Percentiles rank a stretch among this genome's conserved stretches.
phyloP scores from a whole-genome alignment of 2,888 invertebrate species.

The Pocota personata region DNA sequence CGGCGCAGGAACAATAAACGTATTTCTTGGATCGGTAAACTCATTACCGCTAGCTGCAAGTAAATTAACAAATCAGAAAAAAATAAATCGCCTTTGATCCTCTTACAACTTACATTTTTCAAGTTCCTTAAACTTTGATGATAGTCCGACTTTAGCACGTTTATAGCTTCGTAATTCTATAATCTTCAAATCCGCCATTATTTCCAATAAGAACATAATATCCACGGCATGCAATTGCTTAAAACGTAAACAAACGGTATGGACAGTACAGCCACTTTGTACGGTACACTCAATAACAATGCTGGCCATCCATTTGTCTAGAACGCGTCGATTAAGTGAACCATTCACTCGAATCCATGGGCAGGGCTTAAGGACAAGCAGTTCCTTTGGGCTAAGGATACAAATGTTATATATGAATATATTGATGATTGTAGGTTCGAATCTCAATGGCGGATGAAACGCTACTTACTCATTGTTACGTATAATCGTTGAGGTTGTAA shows the following conservation, averaged over 20 bases:
- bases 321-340: slow-evolving; percentile 86
- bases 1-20: slow-evolving; percentile 83
- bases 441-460: background rate
- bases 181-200: slow-evolving; percentile 84
- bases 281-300: slow-evolving; percentile 87
- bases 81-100: too few species aligned
- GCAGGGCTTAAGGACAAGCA: slow-evolving; percentile 80
- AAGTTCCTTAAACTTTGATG: slow-evolving; percentile 81
- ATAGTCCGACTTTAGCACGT: slow-evolving; percentile 77
- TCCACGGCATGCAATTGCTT: slow-evolving; percentile 86
- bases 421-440: background rate
- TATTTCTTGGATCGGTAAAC: slow-evolving; percentile 83
- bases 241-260: slow-evolving; percentile 85
- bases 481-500: slow-evolving; percentile 11
- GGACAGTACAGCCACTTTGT: slow-evolving; percentile 85
- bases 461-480: slow-evolving; percentile 33
- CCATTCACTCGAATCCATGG: slow-evolving; percentile 92
- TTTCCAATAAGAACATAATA: slow-evolving; percentile 82
- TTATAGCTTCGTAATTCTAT: slow-evolving; percentile 48
- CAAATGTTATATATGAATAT: background rate
- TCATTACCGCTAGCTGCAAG: slow-evolving; percentile 82
- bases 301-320: slow-evolving; percentile 88
- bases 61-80: slow-evolving; percentile 1
- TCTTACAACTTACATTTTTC: slow-evolving; percentile 21
- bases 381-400: slow-evolving; percentile 75